Evolutionary conservation across 2,888 invertebrate genomes (phyloP), one percentile per base, ranked within the genome.

Genomic region (Morpho achilles): DNA sequence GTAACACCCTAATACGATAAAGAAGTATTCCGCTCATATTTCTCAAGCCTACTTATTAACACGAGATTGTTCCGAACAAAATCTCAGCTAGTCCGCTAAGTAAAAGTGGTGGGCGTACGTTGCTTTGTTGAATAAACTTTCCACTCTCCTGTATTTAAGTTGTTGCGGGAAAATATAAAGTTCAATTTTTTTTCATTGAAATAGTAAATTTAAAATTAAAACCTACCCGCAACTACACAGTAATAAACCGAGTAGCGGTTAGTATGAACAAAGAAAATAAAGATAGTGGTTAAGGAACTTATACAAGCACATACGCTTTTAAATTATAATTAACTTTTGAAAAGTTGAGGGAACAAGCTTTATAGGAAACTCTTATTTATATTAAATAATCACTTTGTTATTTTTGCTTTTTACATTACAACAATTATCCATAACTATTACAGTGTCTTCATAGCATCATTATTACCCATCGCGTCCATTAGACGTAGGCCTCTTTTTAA

Each of bases 1-100:
- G 50, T 32, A 46, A 52, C 41, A 53, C 52, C 57, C 55, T 55
- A 41, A 59, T 56, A 53, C 58, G 54, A 60, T 58, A 54, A 54
- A 56, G 58, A 63, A 60, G 41, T 56, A 53, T 60, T 54, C 32
- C 44, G 44, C 48, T 53, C 44, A 52, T 52, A 61, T 53, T 60
- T 56, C 48, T 48, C 49, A 22, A 61, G 58, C 56, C 54, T 54
- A 54, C 56, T 59, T 63, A 59, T 56, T 59, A 61, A 59, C 50
- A 53, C 47, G 50, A 58, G 59, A 59, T 57, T 58, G 47, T 60
- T 62, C 53, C 42, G 40, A 59, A 56, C 49, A 47, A 63, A 53
- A 58, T 58, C 44, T 48, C 48, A 23, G 52, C 54, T 55, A 56
- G 57, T 50, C 45, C 49, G 16, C 57, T 53, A 59, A 62, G 48